Conservation (phyloP, 2,888 invertebrate genomes). For the Scaptomyza reducta region DNA sequence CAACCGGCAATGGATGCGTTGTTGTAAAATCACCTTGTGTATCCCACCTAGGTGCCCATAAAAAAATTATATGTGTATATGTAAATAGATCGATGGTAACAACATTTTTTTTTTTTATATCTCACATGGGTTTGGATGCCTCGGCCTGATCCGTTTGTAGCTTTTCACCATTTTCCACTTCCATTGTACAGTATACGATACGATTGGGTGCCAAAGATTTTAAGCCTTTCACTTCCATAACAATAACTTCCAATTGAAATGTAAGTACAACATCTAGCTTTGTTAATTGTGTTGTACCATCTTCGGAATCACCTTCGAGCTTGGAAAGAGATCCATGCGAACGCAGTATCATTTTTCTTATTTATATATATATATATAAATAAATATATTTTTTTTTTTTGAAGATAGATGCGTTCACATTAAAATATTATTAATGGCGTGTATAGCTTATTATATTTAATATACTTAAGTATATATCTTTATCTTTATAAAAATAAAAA, state of each 20-base stretch:
- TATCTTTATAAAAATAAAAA: too few relatives aligned
- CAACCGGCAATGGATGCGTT: conserved; percentile 97
- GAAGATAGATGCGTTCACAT: too few relatives aligned
- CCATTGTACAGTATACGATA: conserved; percentile 99
- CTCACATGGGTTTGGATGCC: conserved; percentile 98
- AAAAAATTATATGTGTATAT: not conserved
- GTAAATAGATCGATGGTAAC: not conserved
- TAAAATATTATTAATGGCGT: too few relatives aligned
- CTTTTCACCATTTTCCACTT: conserved; percentile 99
- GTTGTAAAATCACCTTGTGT: conserved; percentile 99
- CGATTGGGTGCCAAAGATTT: conserved; percentile 98
- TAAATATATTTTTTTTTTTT: too few relatives aligned
- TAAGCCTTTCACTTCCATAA: conserved; percentile 99
- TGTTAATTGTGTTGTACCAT: conserved; percentile 97
- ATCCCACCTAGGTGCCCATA: conserved; percentile 92
- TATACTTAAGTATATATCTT: too few relatives aligned
- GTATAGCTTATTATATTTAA: too few relatives aligned
- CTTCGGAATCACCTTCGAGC: conserved; percentile 97
- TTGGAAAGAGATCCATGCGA: conserved; percentile 96
- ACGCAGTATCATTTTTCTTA: conserved; percentile 86
- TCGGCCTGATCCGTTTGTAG: conserved; percentile 99
- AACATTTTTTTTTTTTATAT: not conserved
- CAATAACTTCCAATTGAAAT: conserved; percentile 98
- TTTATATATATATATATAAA: not conserved
- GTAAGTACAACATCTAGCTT: conserved; percentile 99